Percentiles rank a stretch among this genome's conserved stretches.
Conservation (phyloP, 2,113 vertebrate genomes). For the Ariopsis seemanni region DNA sequence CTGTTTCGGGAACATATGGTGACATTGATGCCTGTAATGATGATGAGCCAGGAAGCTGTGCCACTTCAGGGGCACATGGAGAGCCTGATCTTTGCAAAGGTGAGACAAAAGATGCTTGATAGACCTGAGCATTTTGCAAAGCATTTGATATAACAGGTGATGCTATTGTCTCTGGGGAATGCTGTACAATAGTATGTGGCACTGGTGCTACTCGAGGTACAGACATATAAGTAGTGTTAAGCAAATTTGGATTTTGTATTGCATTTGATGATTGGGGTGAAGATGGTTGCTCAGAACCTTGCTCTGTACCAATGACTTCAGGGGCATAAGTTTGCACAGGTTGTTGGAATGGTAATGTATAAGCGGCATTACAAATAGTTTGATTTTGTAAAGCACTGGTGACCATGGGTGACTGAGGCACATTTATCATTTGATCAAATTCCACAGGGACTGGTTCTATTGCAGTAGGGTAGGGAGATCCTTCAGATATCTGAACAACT, state of each 20-base stretch:
- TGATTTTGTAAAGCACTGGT: conserved; percentile 32
- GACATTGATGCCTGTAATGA: conserved; percentile 58
- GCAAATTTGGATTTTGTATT: conserved; percentile 46
- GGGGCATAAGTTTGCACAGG: conserved; percentile 30
- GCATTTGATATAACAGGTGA: conserved; percentile 57
- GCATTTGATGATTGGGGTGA: conserved; percentile 42
- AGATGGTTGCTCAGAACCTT: conserved; percentile 17
- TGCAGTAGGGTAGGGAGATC: conserved; percentile 13
- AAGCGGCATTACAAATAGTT: conserved; percentile 10
- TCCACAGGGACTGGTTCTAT: conserved; percentile 23
- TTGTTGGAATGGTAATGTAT: conserved; percentile 25
- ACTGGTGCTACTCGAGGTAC: conserved; percentile 18
- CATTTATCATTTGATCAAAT: conserved; percentile 34
- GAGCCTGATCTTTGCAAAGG: conserved; percentile 48
- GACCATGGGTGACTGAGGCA: conserved; percentile 29
- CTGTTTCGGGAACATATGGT: conserved; percentile 46
- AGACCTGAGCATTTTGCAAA: conserved; percentile 59
- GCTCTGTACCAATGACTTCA: conserved; percentile 17
- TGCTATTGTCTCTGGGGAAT: conserved; percentile 19
- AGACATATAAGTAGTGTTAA: background rate
- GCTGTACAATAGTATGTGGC: conserved; percentile 38
- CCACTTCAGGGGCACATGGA: conserved; percentile 57
- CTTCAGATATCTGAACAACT: conserved; percentile 36
- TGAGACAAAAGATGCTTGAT: conserved; percentile 58
- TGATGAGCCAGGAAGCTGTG: conserved; percentile 43